These are phyloP conservation scores for Manis crassicaudata DNA, from an alignment of 2,797 vertebrate genomes.

Conservation along the genomic window DNA sequence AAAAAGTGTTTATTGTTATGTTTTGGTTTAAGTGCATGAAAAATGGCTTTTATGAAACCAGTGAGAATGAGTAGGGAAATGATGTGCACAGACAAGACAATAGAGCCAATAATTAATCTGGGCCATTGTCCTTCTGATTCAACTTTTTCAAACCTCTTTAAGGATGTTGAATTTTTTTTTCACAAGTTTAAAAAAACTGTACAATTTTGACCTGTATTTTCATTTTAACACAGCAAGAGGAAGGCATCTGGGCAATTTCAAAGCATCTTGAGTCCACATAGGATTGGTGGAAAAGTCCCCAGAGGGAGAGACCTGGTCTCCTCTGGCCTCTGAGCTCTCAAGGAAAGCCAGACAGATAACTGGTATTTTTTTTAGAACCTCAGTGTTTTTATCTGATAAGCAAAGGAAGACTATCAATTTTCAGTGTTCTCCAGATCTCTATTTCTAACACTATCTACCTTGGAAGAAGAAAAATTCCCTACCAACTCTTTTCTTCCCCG, in stretches of 20 bases:
- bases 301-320: background rate
- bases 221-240: background rate
- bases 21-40: background rate
- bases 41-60: background rate
- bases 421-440: background rate
- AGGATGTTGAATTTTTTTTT: background rate
- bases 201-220: background rate
- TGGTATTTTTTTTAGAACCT: slow-evolving; percentile 6
- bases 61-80: background rate
- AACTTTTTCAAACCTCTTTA: background rate
- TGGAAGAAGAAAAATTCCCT: background rate
- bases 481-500: background rate
- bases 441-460: slow-evolving; percentile 24
- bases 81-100: background rate
- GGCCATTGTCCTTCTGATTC: background rate
- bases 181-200: background rate
- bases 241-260: background rate
- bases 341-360: background rate
- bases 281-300: background rate
- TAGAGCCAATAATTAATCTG: background rate
- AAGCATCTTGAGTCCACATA: background rate
- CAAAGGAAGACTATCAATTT: background rate
- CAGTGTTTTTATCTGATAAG: background rate
- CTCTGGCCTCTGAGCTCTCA: background rate
- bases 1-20: background rate